Evolutionary conservation across 2,113 vertebrate species (phyloP).

Genomic region (Charina bottae): DNA sequence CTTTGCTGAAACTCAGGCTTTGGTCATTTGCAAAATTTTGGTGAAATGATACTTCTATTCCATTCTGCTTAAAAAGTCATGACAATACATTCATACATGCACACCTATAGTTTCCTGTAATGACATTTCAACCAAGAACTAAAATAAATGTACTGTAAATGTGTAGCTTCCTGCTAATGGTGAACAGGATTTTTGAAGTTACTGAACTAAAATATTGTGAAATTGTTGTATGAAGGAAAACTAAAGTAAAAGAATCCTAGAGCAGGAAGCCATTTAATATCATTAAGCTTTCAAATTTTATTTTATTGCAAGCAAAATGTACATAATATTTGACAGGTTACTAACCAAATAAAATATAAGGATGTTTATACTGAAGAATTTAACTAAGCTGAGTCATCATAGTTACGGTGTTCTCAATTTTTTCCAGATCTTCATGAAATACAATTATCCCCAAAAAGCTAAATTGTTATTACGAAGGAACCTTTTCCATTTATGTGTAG

Average conservation of each 20-base stretch:
- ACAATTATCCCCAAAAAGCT: not conserved
- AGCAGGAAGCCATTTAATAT: too few relatives aligned
- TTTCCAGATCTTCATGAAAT: not conserved
- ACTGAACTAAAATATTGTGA: not conserved
- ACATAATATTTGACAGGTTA: too few relatives aligned
- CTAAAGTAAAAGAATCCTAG: too few relatives aligned
- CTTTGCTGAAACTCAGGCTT: not conserved
- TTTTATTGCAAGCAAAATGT: too few relatives aligned
- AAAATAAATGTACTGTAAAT: not conserved
- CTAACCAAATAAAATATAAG: too few relatives aligned
- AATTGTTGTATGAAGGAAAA: not conserved
- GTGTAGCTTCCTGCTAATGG: not conserved
- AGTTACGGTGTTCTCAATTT: not conserved
- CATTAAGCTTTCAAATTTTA: too few relatives aligned
- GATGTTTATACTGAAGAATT: too few relatives aligned
- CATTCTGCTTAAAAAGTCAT: not conserved
- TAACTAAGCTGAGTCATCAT: too few relatives aligned
- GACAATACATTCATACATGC: not conserved
- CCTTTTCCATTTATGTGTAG: not conserved
- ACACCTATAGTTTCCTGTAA: not conserved
- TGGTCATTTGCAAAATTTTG: not conserved
- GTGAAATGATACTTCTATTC: not conserved
- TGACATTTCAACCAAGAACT: not conserved
- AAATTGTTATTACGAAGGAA: not conserved
- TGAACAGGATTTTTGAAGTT: not conserved